Percentiles rank a stretch among this genome's conserved stretches.
These are phyloP conservation scores for Cecidostiba fungosa DNA, from an alignment of 2,888 invertebrate species.

Conservation along the genomic window DNA sequence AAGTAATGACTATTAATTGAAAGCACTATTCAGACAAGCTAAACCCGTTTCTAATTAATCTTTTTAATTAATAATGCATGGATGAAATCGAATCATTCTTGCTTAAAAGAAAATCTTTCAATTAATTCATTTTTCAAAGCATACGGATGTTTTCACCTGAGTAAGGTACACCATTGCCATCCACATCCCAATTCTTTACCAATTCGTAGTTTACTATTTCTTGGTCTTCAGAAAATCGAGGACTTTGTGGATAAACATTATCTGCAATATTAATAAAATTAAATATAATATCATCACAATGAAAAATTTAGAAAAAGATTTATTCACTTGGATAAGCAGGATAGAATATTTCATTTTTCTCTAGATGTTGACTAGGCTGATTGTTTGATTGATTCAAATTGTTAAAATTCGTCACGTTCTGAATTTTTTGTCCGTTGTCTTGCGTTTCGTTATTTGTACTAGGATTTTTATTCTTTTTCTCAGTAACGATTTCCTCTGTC, in stretches of 20 bases:
- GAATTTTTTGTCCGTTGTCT: constrained; percentile 42
- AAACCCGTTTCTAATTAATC: not conserved
- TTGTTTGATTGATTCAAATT: constrained; percentile 44
- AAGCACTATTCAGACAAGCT: not conserved
- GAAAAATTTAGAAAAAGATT: not conserved
- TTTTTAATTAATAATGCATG: not conserved
- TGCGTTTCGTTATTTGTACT: constrained; percentile 15
- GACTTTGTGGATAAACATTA: constrained; percentile 36
- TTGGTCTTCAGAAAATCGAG: constrained; percentile 45
- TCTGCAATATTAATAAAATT: constrained; percentile 35
- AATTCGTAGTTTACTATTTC: constrained; percentile 71
- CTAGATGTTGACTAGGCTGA: constrained; percentile 50
- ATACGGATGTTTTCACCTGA: constrained; percentile 79
- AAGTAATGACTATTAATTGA: not conserved
- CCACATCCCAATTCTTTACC: constrained; percentile 79
- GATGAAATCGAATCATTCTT: not conserved
- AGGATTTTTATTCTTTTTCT: constrained; percentile 51
- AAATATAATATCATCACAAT: constrained; percentile 3
- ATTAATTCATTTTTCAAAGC: constrained; percentile 11
- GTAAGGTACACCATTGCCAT: constrained; percentile 83
- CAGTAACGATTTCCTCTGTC: constrained; percentile 36
- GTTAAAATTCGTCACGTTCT: constrained; percentile 43
- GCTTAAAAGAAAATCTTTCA: constrained; percentile 1
- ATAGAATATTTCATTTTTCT: constrained; percentile 61
- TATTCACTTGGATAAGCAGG: constrained; percentile 57